Conservation (phyloP, 2,113 vertebrate species). For the Forbesichthys papilliferus region DNA sequence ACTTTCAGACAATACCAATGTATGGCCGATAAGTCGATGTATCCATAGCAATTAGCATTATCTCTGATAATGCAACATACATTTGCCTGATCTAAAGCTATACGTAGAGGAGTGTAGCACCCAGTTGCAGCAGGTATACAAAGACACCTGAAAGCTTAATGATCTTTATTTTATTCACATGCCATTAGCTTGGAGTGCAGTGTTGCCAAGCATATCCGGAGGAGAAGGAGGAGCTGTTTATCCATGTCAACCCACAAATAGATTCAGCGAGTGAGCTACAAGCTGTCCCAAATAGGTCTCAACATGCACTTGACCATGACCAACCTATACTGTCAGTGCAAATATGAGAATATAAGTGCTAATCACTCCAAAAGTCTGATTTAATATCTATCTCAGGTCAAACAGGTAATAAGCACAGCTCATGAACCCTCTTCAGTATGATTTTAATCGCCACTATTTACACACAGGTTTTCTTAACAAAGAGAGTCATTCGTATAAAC, state of each 20-base stretch:
- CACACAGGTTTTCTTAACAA: background rate
- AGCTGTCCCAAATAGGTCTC: constrained; percentile 45
- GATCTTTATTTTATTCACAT: constrained; percentile 34
- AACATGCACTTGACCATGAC: constrained; percentile 46
- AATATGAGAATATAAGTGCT: constrained; percentile 44
- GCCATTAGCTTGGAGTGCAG: constrained; percentile 26
- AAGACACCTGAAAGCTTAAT: constrained; percentile 29
- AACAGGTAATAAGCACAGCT: background rate
- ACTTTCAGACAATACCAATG: too few relatives aligned
- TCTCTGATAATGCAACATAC: too few relatives aligned
- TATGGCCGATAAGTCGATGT: too few relatives aligned
- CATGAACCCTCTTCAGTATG: background rate
- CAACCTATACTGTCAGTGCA: constrained; percentile 31
- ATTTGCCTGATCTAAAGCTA: too few relatives aligned
- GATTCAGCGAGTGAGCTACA: constrained; percentile 54
- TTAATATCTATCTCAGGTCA: background rate
- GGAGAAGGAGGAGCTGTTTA: constrained; percentile 61
- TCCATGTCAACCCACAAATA: constrained; percentile 60
- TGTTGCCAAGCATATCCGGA: constrained; percentile 52
- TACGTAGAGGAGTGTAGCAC: background rate
- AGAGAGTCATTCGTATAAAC: background rate
- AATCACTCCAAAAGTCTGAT: constrained; percentile 23
- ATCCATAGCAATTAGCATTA: too few relatives aligned
- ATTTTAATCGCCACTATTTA: background rate
- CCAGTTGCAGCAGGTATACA: background rate